These are phyloP conservation scores for Tenthredo scrophulariae DNA, from an alignment of 2,888 invertebrate genomes.

Conservation along the genomic window DNA sequence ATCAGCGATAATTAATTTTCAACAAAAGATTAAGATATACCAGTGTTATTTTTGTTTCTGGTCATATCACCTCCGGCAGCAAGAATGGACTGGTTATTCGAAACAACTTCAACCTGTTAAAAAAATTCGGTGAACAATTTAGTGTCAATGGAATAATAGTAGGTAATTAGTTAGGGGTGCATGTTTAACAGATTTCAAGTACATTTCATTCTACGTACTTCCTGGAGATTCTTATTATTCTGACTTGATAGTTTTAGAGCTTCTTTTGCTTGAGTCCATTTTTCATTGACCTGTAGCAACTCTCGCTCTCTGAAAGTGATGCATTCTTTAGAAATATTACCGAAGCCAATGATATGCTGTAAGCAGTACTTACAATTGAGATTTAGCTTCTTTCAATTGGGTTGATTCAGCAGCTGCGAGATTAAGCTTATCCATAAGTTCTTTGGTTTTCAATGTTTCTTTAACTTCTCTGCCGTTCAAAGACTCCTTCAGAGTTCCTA, in stretches of 20 bases:
- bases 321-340: not conserved
- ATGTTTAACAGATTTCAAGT: not conserved
- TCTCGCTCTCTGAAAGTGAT: constrained; percentile 70
- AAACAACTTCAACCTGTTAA: constrained; percentile 57
- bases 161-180: not conserved
- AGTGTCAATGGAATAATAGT: constrained; percentile 23
- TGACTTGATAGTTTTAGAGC: constrained; percentile 69
- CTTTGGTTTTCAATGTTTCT: constrained; percentile 64
- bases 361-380: constrained; percentile 64
- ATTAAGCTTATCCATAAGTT: constrained; percentile 69
- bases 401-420: constrained; percentile 62
- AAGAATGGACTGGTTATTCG: constrained; percentile 60
- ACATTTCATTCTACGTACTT: constrained; percentile 58
- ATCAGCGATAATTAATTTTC: constrained; percentile 54
- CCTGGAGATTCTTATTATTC: constrained; percentile 71
- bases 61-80: constrained; percentile 63
- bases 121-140: constrained; percentile 22
- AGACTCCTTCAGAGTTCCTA: constrained; percentile 62
- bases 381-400: constrained; percentile 67
- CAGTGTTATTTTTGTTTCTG: constrained; percentile 56
- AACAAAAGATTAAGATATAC: constrained; percentile 49
- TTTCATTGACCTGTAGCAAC: constrained; percentile 67
- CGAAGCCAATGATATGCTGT: not conserved
- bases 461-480: constrained; percentile 68
- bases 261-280: constrained; percentile 66